These are phyloP conservation scores for Aldabrachelys gigantea DNA, from an alignment of 2,113 vertebrate species.

Conservation along the genomic window DNA sequence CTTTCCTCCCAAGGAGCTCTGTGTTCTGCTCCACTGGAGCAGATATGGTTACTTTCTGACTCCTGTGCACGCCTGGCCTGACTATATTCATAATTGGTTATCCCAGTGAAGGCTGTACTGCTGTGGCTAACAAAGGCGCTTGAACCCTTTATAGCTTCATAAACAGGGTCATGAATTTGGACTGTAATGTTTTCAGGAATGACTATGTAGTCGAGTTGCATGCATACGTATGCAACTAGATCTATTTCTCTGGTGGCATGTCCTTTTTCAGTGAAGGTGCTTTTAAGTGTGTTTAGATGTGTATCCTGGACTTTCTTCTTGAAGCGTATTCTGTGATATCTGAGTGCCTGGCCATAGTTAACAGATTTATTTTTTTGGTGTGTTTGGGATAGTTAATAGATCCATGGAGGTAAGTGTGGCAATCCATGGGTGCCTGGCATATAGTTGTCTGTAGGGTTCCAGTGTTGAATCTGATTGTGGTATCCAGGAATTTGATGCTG, in stretches of 20 bases:
- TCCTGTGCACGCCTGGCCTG: not conserved
- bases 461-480: too few relatives aligned
- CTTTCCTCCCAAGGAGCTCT: not conserved
- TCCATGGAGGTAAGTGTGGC: too few relatives aligned
- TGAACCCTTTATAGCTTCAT: not conserved
- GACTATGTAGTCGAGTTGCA: not conserved
- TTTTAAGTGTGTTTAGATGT: too few relatives aligned
- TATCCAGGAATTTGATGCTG: too few relatives aligned
- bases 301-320: too few relatives aligned
- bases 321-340: too few relatives aligned
- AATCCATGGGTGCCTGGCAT: too few relatives aligned
- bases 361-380: too few relatives aligned
- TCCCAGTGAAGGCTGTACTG: not conserved
- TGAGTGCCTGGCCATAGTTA: too few relatives aligned
- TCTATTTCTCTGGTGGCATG: not conserved
- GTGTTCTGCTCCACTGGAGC: constrained; percentile 21
- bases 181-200: not conserved
- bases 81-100: fast-evolving
- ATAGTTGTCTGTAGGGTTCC: too few relatives aligned
- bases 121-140: not conserved
- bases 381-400: too few relatives aligned
- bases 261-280: too few relatives aligned
- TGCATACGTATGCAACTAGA: fast-evolving
- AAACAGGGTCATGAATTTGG: not conserved
- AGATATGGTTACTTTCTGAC: not conserved